phyloP scores from a whole-genome alignment of 2,113 vertebrate genomes.

The Ophthalmolycus amberensis region DNA sequence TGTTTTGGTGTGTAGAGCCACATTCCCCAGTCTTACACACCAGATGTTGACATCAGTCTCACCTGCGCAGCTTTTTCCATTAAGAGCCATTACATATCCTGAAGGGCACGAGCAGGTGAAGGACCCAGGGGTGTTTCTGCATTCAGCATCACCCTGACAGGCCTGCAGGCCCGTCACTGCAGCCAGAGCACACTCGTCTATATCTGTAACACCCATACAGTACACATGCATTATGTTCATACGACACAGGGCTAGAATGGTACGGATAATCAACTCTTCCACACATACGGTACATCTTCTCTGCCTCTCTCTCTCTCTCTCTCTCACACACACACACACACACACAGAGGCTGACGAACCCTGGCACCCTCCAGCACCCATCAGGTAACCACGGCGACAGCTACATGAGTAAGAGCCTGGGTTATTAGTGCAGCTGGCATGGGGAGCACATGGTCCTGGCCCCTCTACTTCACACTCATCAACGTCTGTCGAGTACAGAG shows the following conservation, averaged over 20 bases:
- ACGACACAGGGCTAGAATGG: background rate
- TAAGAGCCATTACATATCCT: constrained; percentile 78
- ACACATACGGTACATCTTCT: constrained; percentile 4
- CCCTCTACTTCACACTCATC: constrained; percentile 78
- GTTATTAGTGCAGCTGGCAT: constrained; percentile 82
- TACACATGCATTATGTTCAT: constrained; percentile 1
- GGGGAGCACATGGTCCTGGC: constrained; percentile 72
- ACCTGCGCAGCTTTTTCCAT: constrained; percentile 82
- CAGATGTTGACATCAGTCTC: constrained; percentile 31
- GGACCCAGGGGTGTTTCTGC: constrained; percentile 82
- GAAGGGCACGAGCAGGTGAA: constrained; percentile 81
- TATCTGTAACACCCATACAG: constrained; percentile 68
- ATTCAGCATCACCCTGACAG: constrained; percentile 71
- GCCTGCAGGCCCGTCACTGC: constrained; percentile 81
- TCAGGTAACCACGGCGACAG: constrained; percentile 83
- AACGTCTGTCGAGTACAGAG: constrained; percentile 71
- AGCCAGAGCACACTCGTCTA: constrained; percentile 85
- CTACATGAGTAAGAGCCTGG: constrained; percentile 80
- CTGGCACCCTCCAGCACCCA: constrained; percentile 76
- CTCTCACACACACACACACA: constrained; percentile 2
- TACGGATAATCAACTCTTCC: background rate
- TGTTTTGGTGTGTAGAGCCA: too few relatives aligned
- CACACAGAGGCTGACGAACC: constrained; percentile 68
- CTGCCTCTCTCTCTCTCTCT: background rate
- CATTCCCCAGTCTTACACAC: background rate